Conservation (phyloP, 2,888 invertebrate genomes). For the Gandaritis pyraliata region DNA sequence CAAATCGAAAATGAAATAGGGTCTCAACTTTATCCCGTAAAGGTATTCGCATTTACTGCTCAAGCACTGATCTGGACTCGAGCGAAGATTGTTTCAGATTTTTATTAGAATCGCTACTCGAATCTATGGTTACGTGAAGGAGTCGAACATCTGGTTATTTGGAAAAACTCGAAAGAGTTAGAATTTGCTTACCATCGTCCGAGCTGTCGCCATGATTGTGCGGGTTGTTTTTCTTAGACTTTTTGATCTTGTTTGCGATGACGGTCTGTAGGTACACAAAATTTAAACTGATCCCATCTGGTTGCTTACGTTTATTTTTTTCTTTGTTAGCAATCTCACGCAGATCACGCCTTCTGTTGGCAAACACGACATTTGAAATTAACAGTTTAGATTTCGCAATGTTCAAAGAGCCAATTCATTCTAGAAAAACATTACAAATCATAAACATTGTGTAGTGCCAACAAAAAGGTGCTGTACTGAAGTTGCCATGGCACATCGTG, state of each 20-base stretch:
- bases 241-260: slow-evolving; percentile 56
- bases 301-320: slow-evolving; percentile 63
- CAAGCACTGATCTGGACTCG: too few relatives aligned
- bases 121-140: too few relatives aligned
- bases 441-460: slow-evolving; percentile 62
- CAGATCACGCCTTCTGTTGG: slow-evolving; percentile 73
- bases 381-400: slow-evolving; percentile 46
- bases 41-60: too few relatives aligned
- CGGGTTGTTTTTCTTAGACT: slow-evolving; percentile 50
- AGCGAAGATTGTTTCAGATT: too few relatives aligned
- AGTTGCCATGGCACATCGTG: slow-evolving; percentile 5
- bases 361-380: slow-evolving; percentile 64
- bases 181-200: slow-evolving; percentile 52
- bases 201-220: slow-evolving; percentile 50
- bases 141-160: too few relatives aligned
- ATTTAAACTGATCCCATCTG: slow-evolving; percentile 66
- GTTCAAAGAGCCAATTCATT: slow-evolving; percentile 65
- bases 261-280: slow-evolving; percentile 73
- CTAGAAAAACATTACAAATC: slow-evolving; percentile 44
- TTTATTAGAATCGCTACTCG: too few relatives aligned
- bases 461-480: slow-evolving; percentile 40
- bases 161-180: background rate
- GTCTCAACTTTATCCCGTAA: too few relatives aligned
- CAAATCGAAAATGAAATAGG: too few relatives aligned
- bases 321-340: slow-evolving; percentile 54